Percentiles rank a stretch among this genome's conserved stretches.
These are phyloP conservation scores for Frankliniella fusca DNA, from an alignment of 2,888 invertebrate genomes.

Conservation along the genomic window DNA sequence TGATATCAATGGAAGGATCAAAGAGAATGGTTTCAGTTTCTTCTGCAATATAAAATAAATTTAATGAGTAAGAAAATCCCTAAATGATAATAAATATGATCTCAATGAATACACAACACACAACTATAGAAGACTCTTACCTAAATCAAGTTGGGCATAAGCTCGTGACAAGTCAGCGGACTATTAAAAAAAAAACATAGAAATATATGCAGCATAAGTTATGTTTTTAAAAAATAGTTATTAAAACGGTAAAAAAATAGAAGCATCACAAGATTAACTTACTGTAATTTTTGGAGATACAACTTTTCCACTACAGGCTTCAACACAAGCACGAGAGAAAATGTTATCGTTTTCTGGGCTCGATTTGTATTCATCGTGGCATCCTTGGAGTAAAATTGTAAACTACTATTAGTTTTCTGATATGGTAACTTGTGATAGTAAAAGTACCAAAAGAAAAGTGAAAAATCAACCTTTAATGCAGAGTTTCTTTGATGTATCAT, in stretches of 20 bases:
- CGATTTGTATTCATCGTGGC: background rate
- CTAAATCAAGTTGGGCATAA: background rate
- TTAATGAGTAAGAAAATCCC: background rate
- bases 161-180: background rate
- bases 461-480: background rate
- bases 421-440: background rate
- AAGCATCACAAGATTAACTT: background rate
- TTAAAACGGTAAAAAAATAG: no score
- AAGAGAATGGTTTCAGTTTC: background rate
- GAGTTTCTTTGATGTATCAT: background rate
- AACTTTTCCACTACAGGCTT: background rate
- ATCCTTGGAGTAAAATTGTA: background rate
- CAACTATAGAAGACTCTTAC: background rate
- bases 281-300: background rate
- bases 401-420: background rate
- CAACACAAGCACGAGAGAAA: background rate
- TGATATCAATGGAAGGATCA: background rate
- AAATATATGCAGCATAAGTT: background rate
- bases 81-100: background rate
- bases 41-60: background rate
- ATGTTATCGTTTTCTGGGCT: background rate
- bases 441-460: background rate
- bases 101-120: background rate
- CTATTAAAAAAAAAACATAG: background rate
- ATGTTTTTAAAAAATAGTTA: no score